These are phyloP conservation scores for Disparrhopalites patrizii DNA, from an alignment of 2,888 invertebrate genomes.

Conservation along the genomic window DNA sequence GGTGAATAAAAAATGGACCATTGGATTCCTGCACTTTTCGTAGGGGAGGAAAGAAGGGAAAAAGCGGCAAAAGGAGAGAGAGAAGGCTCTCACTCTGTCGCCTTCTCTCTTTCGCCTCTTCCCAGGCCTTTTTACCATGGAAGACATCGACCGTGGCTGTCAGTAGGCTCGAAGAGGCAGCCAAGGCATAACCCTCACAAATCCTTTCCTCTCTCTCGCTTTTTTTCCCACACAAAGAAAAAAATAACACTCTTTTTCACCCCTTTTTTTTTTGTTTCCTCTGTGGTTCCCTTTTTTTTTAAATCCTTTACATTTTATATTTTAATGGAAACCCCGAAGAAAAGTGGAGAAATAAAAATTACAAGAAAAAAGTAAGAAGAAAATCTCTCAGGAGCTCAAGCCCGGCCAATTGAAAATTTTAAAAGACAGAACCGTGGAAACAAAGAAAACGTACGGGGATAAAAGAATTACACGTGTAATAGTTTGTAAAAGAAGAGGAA, in stretches of 20 bases:
- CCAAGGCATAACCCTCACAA: neutral
- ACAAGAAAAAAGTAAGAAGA: neutral
- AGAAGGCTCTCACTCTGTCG: neutral
- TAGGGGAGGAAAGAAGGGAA: neutral
- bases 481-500: too few species aligned
- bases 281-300: too few species aligned
- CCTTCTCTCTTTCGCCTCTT: too few species aligned
- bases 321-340: neutral
- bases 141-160: slow-evolving; percentile 1
- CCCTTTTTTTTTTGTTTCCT: too few species aligned
- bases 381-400: neutral
- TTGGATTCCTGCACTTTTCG: too few species aligned
- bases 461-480: too few species aligned
- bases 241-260: too few species aligned
- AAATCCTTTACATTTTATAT: too few species aligned
- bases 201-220: neutral
- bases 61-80: neutral
- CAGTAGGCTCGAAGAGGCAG: slow-evolving; percentile 16
- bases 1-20: too few species aligned
- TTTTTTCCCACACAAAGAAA: neutral
- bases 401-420: too few species aligned
- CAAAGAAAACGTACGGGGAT: too few species aligned
- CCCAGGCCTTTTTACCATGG: neutral
- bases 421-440: too few species aligned
- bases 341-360: neutral